A percentile compares a stretch with the other conserved stretches of the same genome.
Evolutionary conservation across 2,797 vertebrate species (phyloP).

Genomic region (Sebastes oblongus): DNA sequence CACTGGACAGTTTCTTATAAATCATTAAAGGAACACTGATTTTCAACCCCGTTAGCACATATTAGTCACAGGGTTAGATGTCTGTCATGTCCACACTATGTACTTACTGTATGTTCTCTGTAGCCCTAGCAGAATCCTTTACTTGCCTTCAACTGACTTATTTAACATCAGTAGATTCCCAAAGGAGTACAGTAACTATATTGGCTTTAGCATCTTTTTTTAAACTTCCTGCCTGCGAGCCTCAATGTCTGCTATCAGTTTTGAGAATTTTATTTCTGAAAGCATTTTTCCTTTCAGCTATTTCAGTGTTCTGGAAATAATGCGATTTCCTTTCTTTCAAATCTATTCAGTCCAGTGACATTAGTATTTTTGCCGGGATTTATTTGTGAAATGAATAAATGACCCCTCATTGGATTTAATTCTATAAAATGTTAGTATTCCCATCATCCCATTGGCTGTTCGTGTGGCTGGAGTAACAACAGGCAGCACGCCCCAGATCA

Average conservation of each 20-base stretch:
- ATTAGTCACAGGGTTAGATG: not conserved
- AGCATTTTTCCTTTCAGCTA: not conserved
- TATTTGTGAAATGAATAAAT: slow-evolving; percentile 9
- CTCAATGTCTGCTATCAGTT: not conserved
- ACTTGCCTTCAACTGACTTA: not conserved
- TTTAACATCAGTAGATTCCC: not conserved
- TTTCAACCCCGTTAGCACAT: not conserved
- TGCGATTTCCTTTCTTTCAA: not conserved
- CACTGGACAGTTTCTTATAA: not conserved
- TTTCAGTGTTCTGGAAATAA: not conserved
- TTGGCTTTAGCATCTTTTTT: not conserved
- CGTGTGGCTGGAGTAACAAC: slow-evolving; percentile 37
- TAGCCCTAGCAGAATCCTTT: not conserved
- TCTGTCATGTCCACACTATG: not conserved
- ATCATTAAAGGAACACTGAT: not conserved
- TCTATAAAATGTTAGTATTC: slow-evolving; percentile 20
- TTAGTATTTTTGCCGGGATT: not conserved
- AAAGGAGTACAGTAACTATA: not conserved
- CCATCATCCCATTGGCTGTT: slow-evolving; percentile 31
- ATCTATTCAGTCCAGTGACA: not conserved
- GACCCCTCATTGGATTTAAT: slow-evolving; percentile 24
- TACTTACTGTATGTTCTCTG: not conserved
- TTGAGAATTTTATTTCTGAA: not conserved
- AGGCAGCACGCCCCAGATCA: slow-evolving; percentile 37
- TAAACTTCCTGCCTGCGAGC: not conserved